A percentile compares a stretch with the other conserved stretches of the same genome.
Conservation (phyloP, 2,888 invertebrate genomes). For the Heliconius hortense region DNA sequence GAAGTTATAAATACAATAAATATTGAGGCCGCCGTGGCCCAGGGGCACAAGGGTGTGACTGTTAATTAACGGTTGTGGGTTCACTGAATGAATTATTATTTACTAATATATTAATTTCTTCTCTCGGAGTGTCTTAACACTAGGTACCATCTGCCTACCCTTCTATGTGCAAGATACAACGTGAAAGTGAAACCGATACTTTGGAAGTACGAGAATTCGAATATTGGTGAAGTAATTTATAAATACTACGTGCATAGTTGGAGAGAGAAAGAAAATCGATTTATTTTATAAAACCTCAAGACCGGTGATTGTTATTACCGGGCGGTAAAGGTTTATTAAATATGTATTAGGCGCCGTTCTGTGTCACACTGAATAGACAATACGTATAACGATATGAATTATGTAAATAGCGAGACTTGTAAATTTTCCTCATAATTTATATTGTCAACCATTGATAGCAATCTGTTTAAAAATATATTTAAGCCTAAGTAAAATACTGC, state of each 20-base stretch:
- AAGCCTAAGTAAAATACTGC: no score
- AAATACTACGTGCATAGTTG: slow-evolving; percentile 56
- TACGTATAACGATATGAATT: slow-evolving; percentile 53
- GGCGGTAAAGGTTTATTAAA: slow-evolving; percentile 58
- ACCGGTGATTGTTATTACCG: slow-evolving; percentile 56
- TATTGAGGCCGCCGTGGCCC: no score
- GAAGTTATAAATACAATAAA: neutral
- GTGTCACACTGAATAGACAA: slow-evolving; percentile 53
- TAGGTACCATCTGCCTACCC: no score
- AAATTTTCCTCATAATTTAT: slow-evolving; percentile 51
- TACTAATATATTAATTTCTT: no score
- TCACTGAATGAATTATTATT: no score
- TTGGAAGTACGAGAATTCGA: neutral
- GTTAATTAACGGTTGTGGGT: no score
- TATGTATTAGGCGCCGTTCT: slow-evolving; percentile 57
- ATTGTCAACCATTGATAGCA: slow-evolving; percentile 19
- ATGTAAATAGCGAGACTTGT: slow-evolving; percentile 53
- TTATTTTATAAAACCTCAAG: slow-evolving; percentile 39
- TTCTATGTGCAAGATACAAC: no score
- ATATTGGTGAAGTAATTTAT: slow-evolving; percentile 2
- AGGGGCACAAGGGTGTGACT: no score
- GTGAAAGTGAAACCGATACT: no score
- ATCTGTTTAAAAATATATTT: neutral
- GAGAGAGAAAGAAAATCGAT: slow-evolving; percentile 53
- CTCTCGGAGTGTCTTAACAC: no score